Conservation (phyloP, 2,113 vertebrate species). For the Apteryx owenii region DNA sequence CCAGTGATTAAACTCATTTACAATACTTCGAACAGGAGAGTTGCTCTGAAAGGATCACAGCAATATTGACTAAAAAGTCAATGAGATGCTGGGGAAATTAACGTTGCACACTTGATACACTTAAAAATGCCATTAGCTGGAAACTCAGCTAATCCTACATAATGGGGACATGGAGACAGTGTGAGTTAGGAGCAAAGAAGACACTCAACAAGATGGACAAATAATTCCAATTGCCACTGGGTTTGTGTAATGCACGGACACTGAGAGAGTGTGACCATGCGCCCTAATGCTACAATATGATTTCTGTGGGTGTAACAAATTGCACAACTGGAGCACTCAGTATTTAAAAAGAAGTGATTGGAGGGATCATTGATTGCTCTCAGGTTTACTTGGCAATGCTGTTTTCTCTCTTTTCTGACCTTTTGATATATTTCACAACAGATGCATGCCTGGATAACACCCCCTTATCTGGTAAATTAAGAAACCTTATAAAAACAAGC, state of each 20-base stretch:
- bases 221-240: neutral
- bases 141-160: constrained; percentile 31
- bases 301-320: neutral
- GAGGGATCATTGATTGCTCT: neutral
- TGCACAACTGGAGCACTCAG: neutral
- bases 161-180: neutral
- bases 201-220: neutral
- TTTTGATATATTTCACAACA: neutral
- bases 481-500: neutral
- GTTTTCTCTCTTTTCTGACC: neutral
- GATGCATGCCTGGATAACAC: neutral
- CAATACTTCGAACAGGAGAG: constrained; percentile 30
- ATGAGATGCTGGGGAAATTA: constrained; percentile 67
- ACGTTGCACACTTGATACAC: constrained; percentile 44
- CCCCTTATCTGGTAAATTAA: neutral
- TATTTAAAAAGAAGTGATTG: neutral
- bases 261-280: neutral
- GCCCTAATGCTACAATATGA: neutral
- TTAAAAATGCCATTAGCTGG: constrained; percentile 48
- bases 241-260: neutral
- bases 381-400: neutral
- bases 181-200: neutral
- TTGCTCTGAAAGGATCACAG: constrained; percentile 46
- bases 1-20: constrained; percentile 61
- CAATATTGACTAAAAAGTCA: constrained; percentile 63